Percentiles rank a stretch among this genome's conserved stretches.
phyloP scores from a whole-genome alignment of 2,888 invertebrate genomes.

The Diachrysia chrysitis region DNA sequence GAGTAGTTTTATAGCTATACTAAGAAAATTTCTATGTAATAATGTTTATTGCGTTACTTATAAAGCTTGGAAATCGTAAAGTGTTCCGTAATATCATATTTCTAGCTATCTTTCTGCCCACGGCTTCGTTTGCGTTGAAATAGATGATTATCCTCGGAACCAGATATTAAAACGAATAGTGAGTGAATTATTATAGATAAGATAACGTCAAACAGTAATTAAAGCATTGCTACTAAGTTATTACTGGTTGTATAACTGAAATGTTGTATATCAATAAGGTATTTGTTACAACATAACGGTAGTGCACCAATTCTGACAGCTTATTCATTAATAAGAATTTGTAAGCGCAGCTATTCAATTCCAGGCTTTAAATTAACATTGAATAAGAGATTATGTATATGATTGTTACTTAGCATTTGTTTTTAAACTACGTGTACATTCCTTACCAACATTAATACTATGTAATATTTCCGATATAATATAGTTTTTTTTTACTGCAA shows the following conservation, averaged over 20 bases:
- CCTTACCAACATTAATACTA: too few relatives aligned
- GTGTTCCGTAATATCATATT: conserved; percentile 45
- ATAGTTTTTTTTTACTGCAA: too few relatives aligned
- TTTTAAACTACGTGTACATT: not conserved
- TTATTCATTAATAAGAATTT: conserved; percentile 12
- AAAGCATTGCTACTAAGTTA: conserved; percentile 37
- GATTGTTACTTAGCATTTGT: not conserved
- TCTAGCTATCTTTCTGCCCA: conserved; percentile 34
- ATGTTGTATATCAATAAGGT: conserved; percentile 39
- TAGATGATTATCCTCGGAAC: conserved; percentile 31
- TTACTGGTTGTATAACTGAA: conserved; percentile 31
- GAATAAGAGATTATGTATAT: not conserved
- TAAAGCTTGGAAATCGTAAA: conserved; percentile 19
- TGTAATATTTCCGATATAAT: too few relatives aligned
- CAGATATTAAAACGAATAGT: conserved; percentile 39
- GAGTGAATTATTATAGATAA: conserved; percentile 35
- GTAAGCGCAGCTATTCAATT: conserved; percentile 5
- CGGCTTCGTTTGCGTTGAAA: conserved; percentile 26
- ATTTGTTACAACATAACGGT: conserved; percentile 31
- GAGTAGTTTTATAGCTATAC: conserved; percentile 1
- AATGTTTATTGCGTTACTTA: conserved; percentile 28
- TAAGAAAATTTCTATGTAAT: conserved; percentile 15
- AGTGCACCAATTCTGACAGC: conserved; percentile 32
- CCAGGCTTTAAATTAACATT: not conserved
- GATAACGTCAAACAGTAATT: conserved; percentile 48